Percentiles rank a stretch among this genome's conserved stretches.
These are phyloP conservation scores for Rhimphoctona megacephalus DNA, from an alignment of 2,888 invertebrate genomes.

Conservation along the genomic window DNA sequence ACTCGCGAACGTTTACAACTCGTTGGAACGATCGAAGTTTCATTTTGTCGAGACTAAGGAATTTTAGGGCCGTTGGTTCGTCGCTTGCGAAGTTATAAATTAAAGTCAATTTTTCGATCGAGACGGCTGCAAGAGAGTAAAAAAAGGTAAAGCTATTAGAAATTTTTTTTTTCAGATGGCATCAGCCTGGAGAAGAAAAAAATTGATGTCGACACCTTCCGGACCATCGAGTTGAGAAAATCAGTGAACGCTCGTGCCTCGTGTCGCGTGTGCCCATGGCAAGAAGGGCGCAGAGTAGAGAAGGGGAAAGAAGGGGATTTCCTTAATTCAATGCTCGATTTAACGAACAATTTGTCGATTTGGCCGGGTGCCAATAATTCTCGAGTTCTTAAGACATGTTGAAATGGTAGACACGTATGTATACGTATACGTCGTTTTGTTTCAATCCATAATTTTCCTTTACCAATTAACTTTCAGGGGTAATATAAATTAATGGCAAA, in stretches of 20 bases:
- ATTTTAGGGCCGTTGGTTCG: neutral
- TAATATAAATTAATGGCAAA: neutral
- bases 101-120: neutral
- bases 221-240: conserved; percentile 38
- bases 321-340: conserved; percentile 78
- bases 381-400: conserved; percentile 68
- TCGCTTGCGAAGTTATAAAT: neutral
- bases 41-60: neutral
- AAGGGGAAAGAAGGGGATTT: conserved; percentile 69
- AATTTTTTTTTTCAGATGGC: neutral
- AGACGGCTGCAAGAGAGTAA: neutral
- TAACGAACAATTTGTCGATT: conserved; percentile 79
- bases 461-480: neutral
- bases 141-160: neutral
- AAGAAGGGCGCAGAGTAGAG: conserved; percentile 7
- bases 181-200: neutral
- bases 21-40: conserved; percentile 7
- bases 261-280: conserved; percentile 42
- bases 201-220: conserved; percentile 48
- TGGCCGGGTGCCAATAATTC: conserved; percentile 78
- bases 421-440: conserved; percentile 4
- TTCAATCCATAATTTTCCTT: neutral
- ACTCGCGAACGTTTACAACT: conserved; percentile 18
- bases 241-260: conserved; percentile 12
- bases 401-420: conserved; percentile 45